Evolutionary conservation across 2,113 vertebrate species (phyloP).

Genomic region (Pavo muticus): DNA sequence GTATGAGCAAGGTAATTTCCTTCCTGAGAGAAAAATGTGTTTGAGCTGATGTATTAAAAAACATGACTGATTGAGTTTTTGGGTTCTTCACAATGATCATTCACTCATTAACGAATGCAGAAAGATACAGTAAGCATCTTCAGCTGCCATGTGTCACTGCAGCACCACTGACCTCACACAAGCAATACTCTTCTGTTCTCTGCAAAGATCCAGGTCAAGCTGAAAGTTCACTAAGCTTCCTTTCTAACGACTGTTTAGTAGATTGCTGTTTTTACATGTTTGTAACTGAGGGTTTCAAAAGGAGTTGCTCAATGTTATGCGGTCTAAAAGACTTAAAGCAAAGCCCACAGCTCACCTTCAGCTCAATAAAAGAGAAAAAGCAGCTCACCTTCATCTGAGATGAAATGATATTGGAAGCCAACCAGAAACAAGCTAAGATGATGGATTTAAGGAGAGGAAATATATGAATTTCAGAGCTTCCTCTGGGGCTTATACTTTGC

Average conservation of each 20-base stretch:
- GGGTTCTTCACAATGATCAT: neutral
- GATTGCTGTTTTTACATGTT: neutral
- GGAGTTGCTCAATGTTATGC: neutral
- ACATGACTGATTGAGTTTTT: neutral
- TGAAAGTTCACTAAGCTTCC: neutral
- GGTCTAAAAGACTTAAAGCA: neutral
- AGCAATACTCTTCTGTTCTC: neutral
- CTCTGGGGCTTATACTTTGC: neutral
- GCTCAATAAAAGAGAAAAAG: neutral
- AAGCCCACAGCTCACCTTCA: neutral
- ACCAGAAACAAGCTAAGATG: neutral
- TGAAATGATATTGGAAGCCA: neutral
- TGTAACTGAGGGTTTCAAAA: neutral
- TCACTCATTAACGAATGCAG: neutral
- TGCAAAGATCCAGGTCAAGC: neutral
- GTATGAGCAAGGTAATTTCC: neutral
- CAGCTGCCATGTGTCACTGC: neutral
- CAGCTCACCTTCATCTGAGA: neutral
- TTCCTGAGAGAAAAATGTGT: neutral
- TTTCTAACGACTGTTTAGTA: neutral
- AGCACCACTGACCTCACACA: neutral
- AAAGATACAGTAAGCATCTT: neutral
- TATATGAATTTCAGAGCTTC: neutral
- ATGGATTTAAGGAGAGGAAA: neutral
- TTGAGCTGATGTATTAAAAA: neutral